A percentile compares a stretch with the other conserved stretches of the same genome.
Conservation (phyloP, 2,797 vertebrate species). For the Serranus cabrilla region DNA sequence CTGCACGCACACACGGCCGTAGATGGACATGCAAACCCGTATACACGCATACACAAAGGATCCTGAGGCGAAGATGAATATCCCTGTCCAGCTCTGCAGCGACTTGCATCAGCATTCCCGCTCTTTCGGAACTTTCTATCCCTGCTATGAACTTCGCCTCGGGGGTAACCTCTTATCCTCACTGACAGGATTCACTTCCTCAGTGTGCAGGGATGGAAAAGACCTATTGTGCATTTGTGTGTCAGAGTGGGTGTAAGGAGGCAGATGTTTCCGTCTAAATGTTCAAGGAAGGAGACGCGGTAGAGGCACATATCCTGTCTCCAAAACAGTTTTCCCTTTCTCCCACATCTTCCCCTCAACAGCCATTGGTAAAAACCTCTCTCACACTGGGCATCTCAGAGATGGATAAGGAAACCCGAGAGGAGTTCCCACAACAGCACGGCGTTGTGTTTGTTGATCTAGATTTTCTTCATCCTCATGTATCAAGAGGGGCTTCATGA, state of each 20-base stretch:
- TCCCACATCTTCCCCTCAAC: conserved; percentile 52
- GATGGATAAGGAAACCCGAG: conserved; percentile 36
- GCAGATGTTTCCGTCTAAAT: conserved; percentile 87
- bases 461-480: conserved; percentile 59
- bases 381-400: conserved; percentile 40
- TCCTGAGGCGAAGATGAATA: conserved; percentile 65
- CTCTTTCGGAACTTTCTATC: conserved; percentile 69
- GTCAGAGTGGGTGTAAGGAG: conserved; percentile 71
- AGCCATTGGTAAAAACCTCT: conserved; percentile 21
- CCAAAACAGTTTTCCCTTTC: conserved; percentile 62
- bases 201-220: conserved; percentile 52
- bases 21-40: conserved; percentile 29
- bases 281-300: conserved; percentile 83
- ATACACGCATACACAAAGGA: conserved; percentile 33
- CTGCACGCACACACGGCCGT: conserved; percentile 21
- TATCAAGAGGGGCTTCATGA: conserved; percentile 55
- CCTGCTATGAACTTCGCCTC: conserved; percentile 72
- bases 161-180: conserved; percentile 76
- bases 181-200: conserved; percentile 86
- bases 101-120: conserved; percentile 75
- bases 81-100: conserved; percentile 60
- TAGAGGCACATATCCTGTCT: conserved; percentile 81
- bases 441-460: conserved; percentile 56
- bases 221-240: conserved; percentile 80
- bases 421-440: conserved; percentile 62